Evolutionary conservation across 2,113 vertebrate species (phyloP), one percentile per base, ranked within the genome.

Genomic region (Lagenorhynchus albirostris): DNA sequence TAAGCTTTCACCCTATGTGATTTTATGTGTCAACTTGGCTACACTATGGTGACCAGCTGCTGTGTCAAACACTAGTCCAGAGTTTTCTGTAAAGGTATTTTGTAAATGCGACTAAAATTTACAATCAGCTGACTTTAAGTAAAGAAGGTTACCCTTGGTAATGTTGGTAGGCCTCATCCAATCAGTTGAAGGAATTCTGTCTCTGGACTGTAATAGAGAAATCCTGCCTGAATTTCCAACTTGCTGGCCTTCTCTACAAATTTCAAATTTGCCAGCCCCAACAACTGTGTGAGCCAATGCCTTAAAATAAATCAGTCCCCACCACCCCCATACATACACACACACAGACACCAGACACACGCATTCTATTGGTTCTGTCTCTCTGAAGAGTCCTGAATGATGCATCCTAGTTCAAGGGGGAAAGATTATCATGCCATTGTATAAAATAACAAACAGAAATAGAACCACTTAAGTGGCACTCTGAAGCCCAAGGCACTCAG

Each of bases 361-460:
- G 25, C 8, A 62, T 25, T 62, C 3, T 88, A 38, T 1, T 77
- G 58, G 29, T 70, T 70, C 62, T 53, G 8, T 60, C 77, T 77
- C 53, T 91, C 62, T 86, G 47, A 29, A 89, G 55, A 98, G 71
- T 31, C 31, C 14, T 88, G 53, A 97, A 18, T 63, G 29, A 97
- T 13, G 86, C 3, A 62, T 8, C 29, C 9, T 15, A 67, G 60
- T 50, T 91, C 31, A 73, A 63, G n/a, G 29, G 36, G 23, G 10
- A 92, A 83, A 33, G 38, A n/a, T 20, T 21, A 76, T 31, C 29
- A 65, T 1, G 53, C 41, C 47, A 65, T 0, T 82, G 67, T 44
- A 90, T 74, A 91, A 55, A 79, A 11, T 89, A 47, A 97, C 74
- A 58, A 60, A 58, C 0, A 88, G 9, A 92, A 95, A 95, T 23